Base-by-base conservation (phyloP, 2,888 invertebrate genomes). In the Hemithea aestivaria region DNA sequence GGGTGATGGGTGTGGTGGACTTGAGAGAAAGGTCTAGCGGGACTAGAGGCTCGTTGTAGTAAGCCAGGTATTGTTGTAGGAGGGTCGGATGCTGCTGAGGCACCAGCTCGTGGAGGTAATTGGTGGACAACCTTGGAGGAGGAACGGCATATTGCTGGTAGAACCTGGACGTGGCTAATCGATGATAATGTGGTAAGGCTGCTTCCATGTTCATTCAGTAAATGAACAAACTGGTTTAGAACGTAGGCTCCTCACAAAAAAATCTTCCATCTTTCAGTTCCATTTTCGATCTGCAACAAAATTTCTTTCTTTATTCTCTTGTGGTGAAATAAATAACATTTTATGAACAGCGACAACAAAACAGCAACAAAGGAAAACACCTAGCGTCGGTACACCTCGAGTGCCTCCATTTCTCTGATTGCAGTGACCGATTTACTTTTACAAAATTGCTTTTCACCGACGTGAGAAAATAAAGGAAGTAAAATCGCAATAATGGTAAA, bases 21-120 rank as follows among this genome's bases (percentile, higher is more conserved):
- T 95, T 95, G 11, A 94, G 74, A 10, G 94, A 94, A 42, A 95
- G 77, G 70, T 95, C 95, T 53, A 95, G 77, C 5, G 94, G 94
- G 45, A 90, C 88, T 33, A 90, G 59, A 2, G 90, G 90, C 61
- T 91, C 90, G 35, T 89, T 77, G 62, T 90, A 90, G 58, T 89
- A 90, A 2, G 89, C 83, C 40, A 90, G 65, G 58, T 89, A 90
- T 51, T 89, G 89, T 39, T 89, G 89, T 2, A 87, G 72, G 3
- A 87, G 66, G 2, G 74, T 79, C 1, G 85, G 85, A 48, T 82
- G 84, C 37, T 82, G 84, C 33, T 75, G 87, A 1, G 85, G 85
- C 5, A 84, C 65, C 3, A 85, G 60, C 8, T 87, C 85, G 23
- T 85, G 85, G 8, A 85, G 71, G 31, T 83, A 87, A 32, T 79